Evolutionary conservation across 1,140 invertebrate genomes (phyloP).

Genomic region (Bombus affinis): DNA sequence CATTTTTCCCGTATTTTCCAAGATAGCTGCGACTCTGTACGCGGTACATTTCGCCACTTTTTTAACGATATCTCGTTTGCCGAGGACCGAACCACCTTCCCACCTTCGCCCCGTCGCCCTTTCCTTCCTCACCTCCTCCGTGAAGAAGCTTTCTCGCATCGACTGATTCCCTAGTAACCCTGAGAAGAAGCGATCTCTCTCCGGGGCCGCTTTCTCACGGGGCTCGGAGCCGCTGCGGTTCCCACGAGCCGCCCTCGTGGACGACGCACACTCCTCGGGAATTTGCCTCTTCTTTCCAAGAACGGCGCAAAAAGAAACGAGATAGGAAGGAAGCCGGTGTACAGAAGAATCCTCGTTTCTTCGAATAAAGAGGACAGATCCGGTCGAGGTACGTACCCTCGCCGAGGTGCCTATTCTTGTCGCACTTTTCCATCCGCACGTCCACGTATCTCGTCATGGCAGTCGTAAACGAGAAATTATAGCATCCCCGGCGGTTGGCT

Average conservation of each 20-base stretch:
- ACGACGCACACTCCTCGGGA: constrained; percentile 18
- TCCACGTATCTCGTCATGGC: neutral
- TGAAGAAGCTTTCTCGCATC: constrained; percentile 72
- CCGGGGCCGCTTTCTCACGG: constrained; percentile 77
- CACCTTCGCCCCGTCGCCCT: neutral
- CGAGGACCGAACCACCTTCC: no score
- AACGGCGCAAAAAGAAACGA: neutral
- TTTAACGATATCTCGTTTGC: no score
- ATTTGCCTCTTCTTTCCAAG: constrained; percentile 46
- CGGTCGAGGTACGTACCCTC: neutral
- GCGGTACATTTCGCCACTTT: no score
- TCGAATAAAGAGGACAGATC: neutral
- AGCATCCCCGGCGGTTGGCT: neutral
- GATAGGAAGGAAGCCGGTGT: constrained; percentile 6
- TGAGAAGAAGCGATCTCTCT: constrained; percentile 76
- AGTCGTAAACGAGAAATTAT: constrained; percentile 17
- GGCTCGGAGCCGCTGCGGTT: constrained; percentile 40
- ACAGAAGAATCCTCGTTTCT: constrained; percentile 7
- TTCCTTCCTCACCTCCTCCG: neutral
- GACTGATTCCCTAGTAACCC: constrained; percentile 80
- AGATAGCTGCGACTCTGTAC: no score
- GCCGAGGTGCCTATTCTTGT: neutral
- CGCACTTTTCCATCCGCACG: constrained; percentile 2
- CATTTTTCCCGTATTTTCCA: no score
- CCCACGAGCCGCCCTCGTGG: constrained; percentile 61